These are phyloP conservation scores for Drosophila fungiperda DNA, from an alignment of 2,888 invertebrate species.

Conservation along the genomic window DNA sequence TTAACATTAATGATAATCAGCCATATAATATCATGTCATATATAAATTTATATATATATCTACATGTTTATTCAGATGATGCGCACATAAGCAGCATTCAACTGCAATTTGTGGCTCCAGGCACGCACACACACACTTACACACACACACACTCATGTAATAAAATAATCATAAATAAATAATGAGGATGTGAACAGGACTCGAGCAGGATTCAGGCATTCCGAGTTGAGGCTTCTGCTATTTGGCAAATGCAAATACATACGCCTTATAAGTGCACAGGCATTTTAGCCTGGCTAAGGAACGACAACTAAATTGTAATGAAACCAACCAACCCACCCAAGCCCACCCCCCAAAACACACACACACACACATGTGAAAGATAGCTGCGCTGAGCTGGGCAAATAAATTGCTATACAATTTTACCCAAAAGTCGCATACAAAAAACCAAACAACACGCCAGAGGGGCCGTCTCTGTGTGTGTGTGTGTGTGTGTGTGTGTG, in stretches of 20 bases:
- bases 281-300: conserved; percentile 54
- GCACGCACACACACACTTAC: conserved; percentile 38
- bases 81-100: conserved; percentile 37
- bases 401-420: conserved; percentile 80
- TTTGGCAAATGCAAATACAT: conserved; percentile 60
- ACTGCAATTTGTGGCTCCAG: conserved; percentile 46
- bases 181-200: conserved; percentile 69
- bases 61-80: background rate
- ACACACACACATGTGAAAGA: conserved; percentile 27
- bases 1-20: conserved; percentile 66
- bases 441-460: conserved; percentile 54
- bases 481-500: conserved; percentile 10
- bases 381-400: conserved; percentile 55
- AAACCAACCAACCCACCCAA: conserved; percentile 41
- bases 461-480: conserved; percentile 11
- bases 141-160: conserved; percentile 55
- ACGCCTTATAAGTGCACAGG: conserved; percentile 64
- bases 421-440: conserved; percentile 80
- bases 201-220: conserved; percentile 25
- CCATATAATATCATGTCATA: conserved; percentile 14
- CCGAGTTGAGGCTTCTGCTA: conserved; percentile 8
- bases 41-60: conserved; percentile 2
- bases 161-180: conserved; percentile 82
- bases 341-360: background rate
- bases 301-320: conserved; percentile 65